Conservation (phyloP, 2,113 vertebrate genomes). For the Dasyornis broadbenti region DNA sequence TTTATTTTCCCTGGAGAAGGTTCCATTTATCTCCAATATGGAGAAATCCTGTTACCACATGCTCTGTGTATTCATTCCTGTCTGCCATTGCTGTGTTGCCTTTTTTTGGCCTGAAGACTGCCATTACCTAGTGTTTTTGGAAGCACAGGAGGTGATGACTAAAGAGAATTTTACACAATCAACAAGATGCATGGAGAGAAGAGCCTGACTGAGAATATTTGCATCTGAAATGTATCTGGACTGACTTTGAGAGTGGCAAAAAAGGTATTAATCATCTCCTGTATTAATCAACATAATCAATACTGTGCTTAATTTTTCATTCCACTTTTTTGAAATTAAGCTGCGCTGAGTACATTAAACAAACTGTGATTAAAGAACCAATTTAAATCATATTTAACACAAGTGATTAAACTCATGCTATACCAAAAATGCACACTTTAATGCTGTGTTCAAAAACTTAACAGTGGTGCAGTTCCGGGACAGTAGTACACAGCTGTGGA, state of each 20-base stretch:
- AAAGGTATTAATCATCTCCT: neutral
- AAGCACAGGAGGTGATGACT: neutral
- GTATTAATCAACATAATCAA: neutral
- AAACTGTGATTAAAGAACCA: neutral
- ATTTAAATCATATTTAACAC: neutral
- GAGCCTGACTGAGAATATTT: neutral
- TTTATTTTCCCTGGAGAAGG: neutral
- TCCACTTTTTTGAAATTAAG: neutral
- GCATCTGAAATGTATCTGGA: neutral
- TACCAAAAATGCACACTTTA: neutral
- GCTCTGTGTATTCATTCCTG: neutral
- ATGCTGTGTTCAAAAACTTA: neutral
- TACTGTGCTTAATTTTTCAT: neutral
- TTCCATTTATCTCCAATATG: neutral
- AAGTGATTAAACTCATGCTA: neutral
- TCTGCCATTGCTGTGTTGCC: neutral
- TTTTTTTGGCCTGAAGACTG: neutral
- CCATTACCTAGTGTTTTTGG: neutral
- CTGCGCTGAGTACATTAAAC: neutral
- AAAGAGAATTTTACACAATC: neutral
- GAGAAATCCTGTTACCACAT: neutral
- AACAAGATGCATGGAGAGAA: neutral
- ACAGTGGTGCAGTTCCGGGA: rapidly evolving
- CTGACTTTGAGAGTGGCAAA: neutral
- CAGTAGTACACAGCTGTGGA: neutral